Evolutionary conservation across 2,888 invertebrate genomes (phyloP), one percentile per base, ranked within the genome.

Genomic region (Ganaspis brasiliensis): DNA sequence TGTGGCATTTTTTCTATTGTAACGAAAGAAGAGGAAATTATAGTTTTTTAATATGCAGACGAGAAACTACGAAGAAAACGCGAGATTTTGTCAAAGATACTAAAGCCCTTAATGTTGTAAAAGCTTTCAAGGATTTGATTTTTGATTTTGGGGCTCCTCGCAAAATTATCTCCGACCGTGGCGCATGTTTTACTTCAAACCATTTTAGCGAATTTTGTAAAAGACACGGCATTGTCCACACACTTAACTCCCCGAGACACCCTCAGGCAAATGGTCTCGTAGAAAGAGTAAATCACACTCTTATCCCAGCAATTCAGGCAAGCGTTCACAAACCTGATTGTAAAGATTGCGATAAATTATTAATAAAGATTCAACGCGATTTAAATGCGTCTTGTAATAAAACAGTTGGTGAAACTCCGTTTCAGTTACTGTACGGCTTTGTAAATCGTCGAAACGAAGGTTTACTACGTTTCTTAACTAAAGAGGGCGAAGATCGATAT

Each of bases 351-450:
- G 75, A 73, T 57, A 24, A 49, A 3, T 37, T 56, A 4, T 37
- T 71, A 1, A 79, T 72, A 16, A 75, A 70, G 14, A 19, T 83
- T n/a, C 74, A 82, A 26, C 81, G 82, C 37, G 70, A 82, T 37
- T 24, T 83, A 21, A 83, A 83, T 26, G 74, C 74, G 5, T 56
- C 70, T 2, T 56, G 61, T n/a, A 77, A 78, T 56, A 76, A 79
- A 57, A 37, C 80, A 12, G 80, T 76, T 1, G 75, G 76, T 1
- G 79, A 57, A 21, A 76, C 75, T 26, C 81, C 83, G 1, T 79
- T 77, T 16, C 31, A 82, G 70, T 31, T 77, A 19, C 24, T 82
- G 12, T 80, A 74, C 57, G 82, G 81, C 8, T 77, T 21, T 12
- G 12, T 55, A 1, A 55, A 55, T 21, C 9, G 55, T 10, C 19